phyloP scores from a whole-genome alignment of 1,140 invertebrate species.

The Sarcophaga bullata region DNA sequence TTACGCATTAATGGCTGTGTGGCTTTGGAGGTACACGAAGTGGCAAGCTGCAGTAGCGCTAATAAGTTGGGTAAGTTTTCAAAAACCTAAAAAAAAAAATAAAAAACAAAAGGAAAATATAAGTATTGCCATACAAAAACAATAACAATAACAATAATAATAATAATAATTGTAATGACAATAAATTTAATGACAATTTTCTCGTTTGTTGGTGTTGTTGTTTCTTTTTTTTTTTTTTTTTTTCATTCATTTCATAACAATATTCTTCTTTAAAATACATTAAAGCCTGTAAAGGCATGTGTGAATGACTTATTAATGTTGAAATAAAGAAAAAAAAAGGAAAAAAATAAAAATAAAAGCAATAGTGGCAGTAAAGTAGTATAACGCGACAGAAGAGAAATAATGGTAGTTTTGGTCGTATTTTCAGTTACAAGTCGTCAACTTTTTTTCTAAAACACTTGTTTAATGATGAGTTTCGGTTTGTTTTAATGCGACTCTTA shows the following conservation, averaged over 20 bases:
- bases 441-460: not conserved
- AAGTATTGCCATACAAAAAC: no score
- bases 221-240: no score
- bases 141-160: no score
- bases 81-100: not conserved
- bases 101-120: no score
- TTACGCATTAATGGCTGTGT: not conserved
- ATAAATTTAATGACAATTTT: conserved; percentile 36
- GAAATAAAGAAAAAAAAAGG: not conserved
- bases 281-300: not conserved
- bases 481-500: no score
- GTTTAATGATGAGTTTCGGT: no score
- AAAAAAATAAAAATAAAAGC: not conserved
- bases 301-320: conserved; percentile 16
- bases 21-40: not conserved
- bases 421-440: not conserved
- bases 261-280: no score
- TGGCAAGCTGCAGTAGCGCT: not conserved
- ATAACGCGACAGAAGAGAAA: not conserved
- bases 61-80: conserved; percentile 1
- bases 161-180: conserved; percentile 31
- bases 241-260: no score
- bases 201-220: no score
- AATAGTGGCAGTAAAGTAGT: not conserved
- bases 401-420: not conserved